These are phyloP conservation scores for Percopsis omiscomaycus DNA, from an alignment of 2,797 vertebrate genomes.

Conservation along the genomic window DNA sequence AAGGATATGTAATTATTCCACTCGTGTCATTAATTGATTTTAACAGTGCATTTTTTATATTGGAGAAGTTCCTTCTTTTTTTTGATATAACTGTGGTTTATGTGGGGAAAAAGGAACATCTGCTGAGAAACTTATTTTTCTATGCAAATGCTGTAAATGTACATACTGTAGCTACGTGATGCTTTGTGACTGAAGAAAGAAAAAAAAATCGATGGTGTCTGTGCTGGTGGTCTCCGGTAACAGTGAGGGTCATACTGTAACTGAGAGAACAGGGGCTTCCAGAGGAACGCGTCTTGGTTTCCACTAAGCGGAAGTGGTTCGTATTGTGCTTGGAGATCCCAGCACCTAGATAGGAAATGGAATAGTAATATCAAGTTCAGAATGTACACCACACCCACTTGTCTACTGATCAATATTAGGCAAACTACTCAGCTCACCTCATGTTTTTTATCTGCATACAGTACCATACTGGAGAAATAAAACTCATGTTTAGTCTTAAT, in stretches of 20 bases:
- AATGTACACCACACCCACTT: constrained; percentile 60
- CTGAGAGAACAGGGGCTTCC: constrained; percentile 63
- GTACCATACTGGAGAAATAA: constrained; percentile 57
- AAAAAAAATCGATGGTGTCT: constrained; percentile 50
- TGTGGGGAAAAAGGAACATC: constrained; percentile 68
- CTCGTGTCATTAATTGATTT: constrained; percentile 62
- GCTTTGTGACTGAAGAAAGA: constrained; percentile 52
- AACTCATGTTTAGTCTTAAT: constrained; percentile 69
- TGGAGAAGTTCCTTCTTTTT: constrained; percentile 65
- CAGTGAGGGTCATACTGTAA: constrained; percentile 47
- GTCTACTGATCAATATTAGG: constrained; percentile 72
- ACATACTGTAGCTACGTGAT: constrained; percentile 73
- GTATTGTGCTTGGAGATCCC: constrained; percentile 15
- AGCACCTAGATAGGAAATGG: constrained; percentile 52
- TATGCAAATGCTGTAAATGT: constrained; percentile 82
- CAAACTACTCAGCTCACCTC: constrained; percentile 73
- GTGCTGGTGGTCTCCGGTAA: constrained; percentile 56
- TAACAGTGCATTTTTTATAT: constrained; percentile 76
- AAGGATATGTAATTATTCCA: constrained; percentile 42
- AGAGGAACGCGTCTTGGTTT: constrained; percentile 58
- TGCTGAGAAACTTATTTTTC: constrained; percentile 82
- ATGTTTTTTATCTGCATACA: constrained; percentile 60
- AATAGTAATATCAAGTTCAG: constrained; percentile 51
- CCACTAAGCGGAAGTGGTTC: constrained; percentile 50
- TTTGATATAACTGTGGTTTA: constrained; percentile 76